Evolutionary conservation across 2,797 vertebrate genomes (phyloP).

Genomic region (Schizopygopsis malacanthus): DNA sequence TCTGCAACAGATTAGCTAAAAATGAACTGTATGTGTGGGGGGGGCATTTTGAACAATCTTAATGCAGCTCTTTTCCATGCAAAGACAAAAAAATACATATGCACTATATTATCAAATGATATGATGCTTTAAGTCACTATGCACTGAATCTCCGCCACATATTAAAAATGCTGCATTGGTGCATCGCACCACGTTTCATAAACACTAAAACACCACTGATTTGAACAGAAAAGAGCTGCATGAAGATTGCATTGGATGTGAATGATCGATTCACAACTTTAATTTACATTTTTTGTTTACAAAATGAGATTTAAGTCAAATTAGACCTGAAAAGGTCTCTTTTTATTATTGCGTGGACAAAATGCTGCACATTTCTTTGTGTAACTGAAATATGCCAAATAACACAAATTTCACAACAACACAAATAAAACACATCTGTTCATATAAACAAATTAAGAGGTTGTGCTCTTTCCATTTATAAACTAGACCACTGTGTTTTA

Average conservation of each 20-base stretch:
- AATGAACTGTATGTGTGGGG: neutral
- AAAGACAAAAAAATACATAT: neutral
- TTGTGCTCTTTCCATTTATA: too few species aligned
- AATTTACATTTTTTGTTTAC: too few species aligned
- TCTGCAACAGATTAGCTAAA: neutral
- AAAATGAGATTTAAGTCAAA: too few species aligned
- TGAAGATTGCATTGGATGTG: neutral
- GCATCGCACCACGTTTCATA: neutral
- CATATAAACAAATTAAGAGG: neutral
- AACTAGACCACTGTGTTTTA: too few species aligned
- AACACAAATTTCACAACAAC: neutral
- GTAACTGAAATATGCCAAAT: neutral
- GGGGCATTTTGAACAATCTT: neutral
- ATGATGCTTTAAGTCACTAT: slow-evolving; percentile 10
- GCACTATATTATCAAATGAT: neutral
- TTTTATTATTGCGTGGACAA: neutral
- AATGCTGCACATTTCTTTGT: neutral
- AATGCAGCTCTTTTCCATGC: slow-evolving; percentile 4
- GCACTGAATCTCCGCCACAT: neutral
- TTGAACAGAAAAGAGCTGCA: neutral
- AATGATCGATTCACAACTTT: too few species aligned
- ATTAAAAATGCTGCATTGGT: slow-evolving; percentile 28
- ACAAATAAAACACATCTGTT: neutral
- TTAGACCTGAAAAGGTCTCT: neutral
- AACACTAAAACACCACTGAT: neutral